Evolutionary conservation across 2,888 invertebrate genomes (phyloP), one percentile per base, ranked within the genome.

Genomic region (Lithophane ornitopus): DNA sequence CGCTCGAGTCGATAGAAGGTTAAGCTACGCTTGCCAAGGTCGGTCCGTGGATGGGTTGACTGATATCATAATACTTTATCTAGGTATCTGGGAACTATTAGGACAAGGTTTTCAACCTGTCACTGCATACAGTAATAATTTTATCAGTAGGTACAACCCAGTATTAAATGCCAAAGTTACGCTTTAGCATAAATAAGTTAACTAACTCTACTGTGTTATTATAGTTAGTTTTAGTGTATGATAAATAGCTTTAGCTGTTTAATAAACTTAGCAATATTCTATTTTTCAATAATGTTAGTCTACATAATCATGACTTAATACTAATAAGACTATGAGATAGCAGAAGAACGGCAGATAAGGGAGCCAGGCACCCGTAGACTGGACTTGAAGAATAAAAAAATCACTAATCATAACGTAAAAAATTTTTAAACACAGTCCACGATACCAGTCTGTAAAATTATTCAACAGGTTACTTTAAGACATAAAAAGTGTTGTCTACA

Each of bases 41-140:
- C 14, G 8, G 39, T 39, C 34, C 3, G 2, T 39, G 14, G 39
- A 62, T 62, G 39, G 62, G 34, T 22, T 68, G 19, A 34, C 39
- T n/a, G 14, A 58, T 68, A 28, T 58, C n/a, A 44, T 63, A 19
- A 54, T n/a, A 46, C 7, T 28, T 56, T 26, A 49, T 62, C 14
- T 49, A 19, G 3, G 2, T 59, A 49, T 34, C 28, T 61, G 1
- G 11, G 2, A 65, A n/a, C 28, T 49, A 74, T 41, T 56, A n/a
- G 78, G 34, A 62, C 78, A 81, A 78, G 78, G 78, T 61, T 56
- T 66, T 75, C 78, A 81, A 81, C 81, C 61, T 81, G 81, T 78
- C 75, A 81, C 78, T 66, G 59, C 16, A 2, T 19, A 22, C 9
- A 63, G 7, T 22, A 65, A 46, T 74, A n/a, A 81, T 34, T 66